Conservation (phyloP, 2,888 invertebrate species). For the Chaitophorus viminalis region DNA sequence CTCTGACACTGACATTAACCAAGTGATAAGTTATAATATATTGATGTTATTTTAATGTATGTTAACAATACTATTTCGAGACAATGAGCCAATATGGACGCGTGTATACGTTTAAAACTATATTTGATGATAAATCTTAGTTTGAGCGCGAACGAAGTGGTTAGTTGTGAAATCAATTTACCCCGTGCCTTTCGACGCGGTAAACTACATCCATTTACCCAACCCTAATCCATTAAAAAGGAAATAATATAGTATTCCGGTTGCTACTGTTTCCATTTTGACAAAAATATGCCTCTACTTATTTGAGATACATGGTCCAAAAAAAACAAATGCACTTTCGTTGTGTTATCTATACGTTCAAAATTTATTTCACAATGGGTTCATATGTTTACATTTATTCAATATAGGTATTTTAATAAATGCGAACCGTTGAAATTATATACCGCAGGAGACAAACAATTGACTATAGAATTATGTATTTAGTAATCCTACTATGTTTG, state of each 20-base stretch:
- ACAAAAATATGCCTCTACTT: not conserved
- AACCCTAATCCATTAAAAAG: conserved; percentile 13
- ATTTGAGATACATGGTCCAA: not conserved
- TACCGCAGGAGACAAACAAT: not conserved
- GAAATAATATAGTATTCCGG: conserved; percentile 22
- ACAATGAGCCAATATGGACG: not conserved
- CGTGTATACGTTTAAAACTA: not conserved
- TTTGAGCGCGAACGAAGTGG: not conserved
- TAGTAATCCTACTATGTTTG: not conserved
- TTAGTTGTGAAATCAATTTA: conserved; percentile 13
- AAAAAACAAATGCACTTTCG: conserved; percentile 25
- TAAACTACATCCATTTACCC: not conserved
- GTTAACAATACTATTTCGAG: conserved; percentile 4
- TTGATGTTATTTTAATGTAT: conserved; percentile 16
- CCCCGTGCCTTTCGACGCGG: not conserved
- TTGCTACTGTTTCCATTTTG: conserved; percentile 7
- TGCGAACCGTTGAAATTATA: not conserved
- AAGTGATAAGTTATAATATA: not conserved
- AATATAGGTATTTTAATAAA: conserved; percentile 6
- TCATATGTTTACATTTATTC: not conserved
- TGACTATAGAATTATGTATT: not conserved
- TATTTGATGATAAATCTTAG: conserved; percentile 1
- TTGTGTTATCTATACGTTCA: not conserved
- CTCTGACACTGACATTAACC: not conserved
- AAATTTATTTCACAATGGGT: not conserved